Conservation (phyloP, 2,888 invertebrate genomes). For the Philaethria dido region DNA sequence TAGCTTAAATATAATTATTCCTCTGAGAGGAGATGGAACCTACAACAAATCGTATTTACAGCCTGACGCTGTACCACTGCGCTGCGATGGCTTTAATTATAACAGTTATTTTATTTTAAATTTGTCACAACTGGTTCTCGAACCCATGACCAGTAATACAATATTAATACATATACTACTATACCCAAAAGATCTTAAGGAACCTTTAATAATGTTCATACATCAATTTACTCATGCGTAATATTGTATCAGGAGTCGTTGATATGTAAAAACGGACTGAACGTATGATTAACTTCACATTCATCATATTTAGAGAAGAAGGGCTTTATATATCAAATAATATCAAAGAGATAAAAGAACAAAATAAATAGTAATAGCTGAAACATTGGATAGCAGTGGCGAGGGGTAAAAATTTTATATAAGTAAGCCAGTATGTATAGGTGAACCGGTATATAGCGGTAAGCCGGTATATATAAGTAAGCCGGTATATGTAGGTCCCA, state of each 20-base stretch:
- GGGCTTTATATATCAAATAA: neutral
- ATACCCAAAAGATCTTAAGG: neutral
- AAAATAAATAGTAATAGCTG: neutral
- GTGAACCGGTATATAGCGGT: no score
- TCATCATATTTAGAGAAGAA: neutral
- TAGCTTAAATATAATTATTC: no score
- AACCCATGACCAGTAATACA: neutral
- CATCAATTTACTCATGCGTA: slow-evolving; percentile 11
- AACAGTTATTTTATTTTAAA: neutral
- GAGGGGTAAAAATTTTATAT: no score
- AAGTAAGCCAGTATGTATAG: no score
- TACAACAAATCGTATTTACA: no score
- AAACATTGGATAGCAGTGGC: no score
- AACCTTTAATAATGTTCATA: slow-evolving; percentile 10
- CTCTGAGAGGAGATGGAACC: no score
- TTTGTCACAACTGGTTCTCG: neutral
- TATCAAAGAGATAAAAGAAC: neutral
- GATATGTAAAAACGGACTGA: slow-evolving; percentile 13
- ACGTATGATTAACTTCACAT: slow-evolving; percentile 17
- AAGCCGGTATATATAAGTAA: no score
- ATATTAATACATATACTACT: neutral
- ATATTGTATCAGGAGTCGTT: slow-evolving; percentile 10
- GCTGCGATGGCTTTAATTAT: no score
- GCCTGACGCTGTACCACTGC: no score
- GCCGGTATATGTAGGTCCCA: no score